These are phyloP conservation scores for Taurulus bubalis DNA, from an alignment of 2,113 vertebrate species.

Conservation along the genomic window DNA sequence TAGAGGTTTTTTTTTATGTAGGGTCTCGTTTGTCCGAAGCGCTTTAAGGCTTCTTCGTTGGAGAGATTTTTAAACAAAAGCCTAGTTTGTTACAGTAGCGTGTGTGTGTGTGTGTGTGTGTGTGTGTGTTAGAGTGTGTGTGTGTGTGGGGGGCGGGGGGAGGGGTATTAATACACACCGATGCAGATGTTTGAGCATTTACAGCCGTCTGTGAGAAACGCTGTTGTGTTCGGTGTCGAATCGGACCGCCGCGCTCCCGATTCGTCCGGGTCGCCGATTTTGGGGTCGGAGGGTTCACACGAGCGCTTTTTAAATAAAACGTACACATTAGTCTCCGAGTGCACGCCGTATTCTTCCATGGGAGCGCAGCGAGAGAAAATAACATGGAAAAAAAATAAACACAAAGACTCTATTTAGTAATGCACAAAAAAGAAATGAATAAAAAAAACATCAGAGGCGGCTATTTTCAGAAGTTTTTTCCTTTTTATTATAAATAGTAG, in stretches of 20 bases:
- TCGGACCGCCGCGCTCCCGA: slow-evolving; percentile 60
- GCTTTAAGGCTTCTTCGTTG: slow-evolving; percentile 72
- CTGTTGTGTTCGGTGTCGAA: slow-evolving; percentile 71
- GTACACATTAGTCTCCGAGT: slow-evolving; percentile 71
- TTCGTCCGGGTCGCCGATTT: slow-evolving; percentile 60
- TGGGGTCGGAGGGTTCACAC: slow-evolving; percentile 69
- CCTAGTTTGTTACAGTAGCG: slow-evolving; percentile 77
- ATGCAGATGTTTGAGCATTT: slow-evolving; percentile 63
- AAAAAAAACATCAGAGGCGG: slow-evolving; percentile 17
- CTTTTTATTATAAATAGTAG: slow-evolving; percentile 99
- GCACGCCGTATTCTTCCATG: too few relatives aligned
- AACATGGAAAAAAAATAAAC: neutral
- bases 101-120: neutral
- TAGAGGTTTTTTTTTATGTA: slow-evolving; percentile 45
- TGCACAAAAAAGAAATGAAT: neutral
- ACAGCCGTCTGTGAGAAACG: slow-evolving; percentile 65
- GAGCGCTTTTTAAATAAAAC: slow-evolving; percentile 50
- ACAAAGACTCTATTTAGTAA: slow-evolving; percentile 67
- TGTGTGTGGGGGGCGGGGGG: slow-evolving; percentile 19
- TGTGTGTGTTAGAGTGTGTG: too few relatives aligned
- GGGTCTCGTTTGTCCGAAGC: slow-evolving; percentile 73
- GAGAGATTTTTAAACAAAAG: slow-evolving; percentile 77
- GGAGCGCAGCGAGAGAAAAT: slow-evolving; percentile 20
- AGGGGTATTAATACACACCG: slow-evolving; percentile 70
- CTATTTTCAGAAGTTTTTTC: slow-evolving; percentile 52